Evolutionary conservation across 2,113 vertebrate species (phyloP).

Genomic region (Petrocephalus microphthalmus): DNA sequence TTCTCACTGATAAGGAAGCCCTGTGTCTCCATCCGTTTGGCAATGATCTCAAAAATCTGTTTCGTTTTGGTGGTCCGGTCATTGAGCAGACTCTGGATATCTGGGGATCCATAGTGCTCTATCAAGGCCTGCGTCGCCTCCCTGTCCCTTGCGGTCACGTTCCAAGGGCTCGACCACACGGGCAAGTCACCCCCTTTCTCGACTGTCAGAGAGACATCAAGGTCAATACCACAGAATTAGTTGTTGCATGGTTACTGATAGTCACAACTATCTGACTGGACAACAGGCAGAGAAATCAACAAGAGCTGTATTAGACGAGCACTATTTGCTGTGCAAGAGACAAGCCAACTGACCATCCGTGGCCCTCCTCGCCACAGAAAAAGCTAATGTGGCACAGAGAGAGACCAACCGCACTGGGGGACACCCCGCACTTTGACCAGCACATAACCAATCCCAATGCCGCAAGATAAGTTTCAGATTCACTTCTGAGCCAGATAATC

Average conservation of each 20-base stretch:
- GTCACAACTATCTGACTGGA: neutral
- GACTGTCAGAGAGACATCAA: constrained; percentile 16
- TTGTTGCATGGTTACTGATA: neutral
- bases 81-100: constrained; percentile 26
- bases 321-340: neutral
- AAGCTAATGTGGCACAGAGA: neutral
- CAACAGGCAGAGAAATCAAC: neutral
- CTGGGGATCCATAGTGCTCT: constrained; percentile 27
- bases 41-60: constrained; percentile 31
- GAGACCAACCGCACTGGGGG: neutral
- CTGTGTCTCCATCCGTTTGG: constrained; percentile 23
- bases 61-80: constrained; percentile 29
- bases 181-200: constrained; percentile 18
- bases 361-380: neutral
- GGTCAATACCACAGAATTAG: neutral
- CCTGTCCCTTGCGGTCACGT: constrained; percentile 25
- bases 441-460: neutral
- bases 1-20: constrained; percentile 28
- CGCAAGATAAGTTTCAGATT: neutral
- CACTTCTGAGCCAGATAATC: neutral
- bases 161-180: constrained; percentile 31
- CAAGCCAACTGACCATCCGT: neutral
- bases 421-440: neutral
- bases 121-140: constrained; percentile 28
- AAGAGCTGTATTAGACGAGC: neutral